phyloP scores from a whole-genome alignment of 1,140 invertebrate species.

The Musca domestica region DNA sequence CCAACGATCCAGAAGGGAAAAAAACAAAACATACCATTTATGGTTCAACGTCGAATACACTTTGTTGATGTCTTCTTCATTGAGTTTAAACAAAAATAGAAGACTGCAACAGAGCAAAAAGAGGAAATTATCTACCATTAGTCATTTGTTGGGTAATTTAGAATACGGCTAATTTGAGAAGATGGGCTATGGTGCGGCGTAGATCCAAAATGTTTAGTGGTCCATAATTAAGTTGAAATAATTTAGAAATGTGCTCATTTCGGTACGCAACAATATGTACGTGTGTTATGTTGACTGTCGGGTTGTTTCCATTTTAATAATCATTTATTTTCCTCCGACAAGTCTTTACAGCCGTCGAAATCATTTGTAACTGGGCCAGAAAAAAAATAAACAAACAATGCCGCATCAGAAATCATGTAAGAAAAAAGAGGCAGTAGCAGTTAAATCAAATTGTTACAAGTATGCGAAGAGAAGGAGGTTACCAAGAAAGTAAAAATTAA shows the following conservation, averaged over 20 bases:
- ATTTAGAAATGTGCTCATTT: constrained; percentile 15
- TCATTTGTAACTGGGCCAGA: constrained; percentile 14
- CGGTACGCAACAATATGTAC: not conserved
- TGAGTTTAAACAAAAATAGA: not conserved
- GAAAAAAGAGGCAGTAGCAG: not conserved
- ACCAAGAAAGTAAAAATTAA: not conserved
- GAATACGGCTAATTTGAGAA: constrained; percentile 17
- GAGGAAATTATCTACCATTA: constrained; percentile 25
- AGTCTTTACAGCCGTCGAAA: not conserved
- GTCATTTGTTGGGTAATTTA: constrained; percentile 16
- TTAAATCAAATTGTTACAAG: constrained; percentile 9
- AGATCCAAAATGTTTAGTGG: not conserved
- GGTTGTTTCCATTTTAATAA: not conserved
- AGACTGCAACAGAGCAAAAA: not conserved
- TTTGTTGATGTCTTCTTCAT: no score
- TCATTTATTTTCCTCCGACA: no score
- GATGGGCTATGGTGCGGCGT: no score
- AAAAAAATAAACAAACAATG: not conserved
- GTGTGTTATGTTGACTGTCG: not conserved
- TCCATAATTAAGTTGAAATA: constrained; percentile 20
- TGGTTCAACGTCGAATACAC: not conserved
- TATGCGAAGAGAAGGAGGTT: not conserved
- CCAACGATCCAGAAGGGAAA: no score
- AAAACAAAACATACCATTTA: no score
- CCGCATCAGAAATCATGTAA: not conserved